A percentile compares a stretch with the other conserved stretches of the same genome.
These are phyloP conservation scores for Allolobophora icterica DNA, from an alignment of 2,888 invertebrate genomes.

Conservation along the genomic window DNA sequence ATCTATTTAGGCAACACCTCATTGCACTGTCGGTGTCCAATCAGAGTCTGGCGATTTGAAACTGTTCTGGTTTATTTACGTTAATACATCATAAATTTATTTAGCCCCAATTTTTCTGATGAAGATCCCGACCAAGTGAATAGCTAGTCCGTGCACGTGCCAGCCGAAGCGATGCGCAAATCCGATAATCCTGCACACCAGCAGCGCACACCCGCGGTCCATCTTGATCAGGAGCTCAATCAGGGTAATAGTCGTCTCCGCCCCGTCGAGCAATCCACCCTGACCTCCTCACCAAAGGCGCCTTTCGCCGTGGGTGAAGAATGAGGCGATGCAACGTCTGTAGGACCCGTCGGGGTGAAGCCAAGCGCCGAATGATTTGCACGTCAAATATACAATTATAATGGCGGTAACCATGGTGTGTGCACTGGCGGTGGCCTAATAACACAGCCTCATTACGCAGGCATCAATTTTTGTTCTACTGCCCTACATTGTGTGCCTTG, in stretches of 20 bases:
- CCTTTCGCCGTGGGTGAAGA: background rate
- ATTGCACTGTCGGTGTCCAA: background rate
- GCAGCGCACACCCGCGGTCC: background rate
- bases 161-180: background rate
- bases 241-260: background rate
- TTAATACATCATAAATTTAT: constrained; percentile 17
- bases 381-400: too few species aligned
- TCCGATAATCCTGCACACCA: background rate
- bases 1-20: background rate
- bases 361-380: background rate
- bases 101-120: background rate
- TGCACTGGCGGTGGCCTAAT: too few species aligned
- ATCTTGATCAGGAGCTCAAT: background rate
- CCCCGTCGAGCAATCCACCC: background rate
- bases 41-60: background rate
- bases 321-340: background rate
- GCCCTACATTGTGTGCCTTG: too few species aligned
- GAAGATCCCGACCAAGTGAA: background rate
- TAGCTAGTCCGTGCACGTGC: background rate
- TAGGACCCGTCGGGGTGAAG: background rate
- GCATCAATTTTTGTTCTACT: too few species aligned
- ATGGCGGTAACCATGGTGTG: too few species aligned
- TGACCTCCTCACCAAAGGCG: background rate
- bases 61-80: background rate
- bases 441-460: too few species aligned